These are phyloP conservation scores for Todiramphus chloris DNA, from an alignment of 2,113 vertebrate species.

Conservation along the genomic window DNA sequence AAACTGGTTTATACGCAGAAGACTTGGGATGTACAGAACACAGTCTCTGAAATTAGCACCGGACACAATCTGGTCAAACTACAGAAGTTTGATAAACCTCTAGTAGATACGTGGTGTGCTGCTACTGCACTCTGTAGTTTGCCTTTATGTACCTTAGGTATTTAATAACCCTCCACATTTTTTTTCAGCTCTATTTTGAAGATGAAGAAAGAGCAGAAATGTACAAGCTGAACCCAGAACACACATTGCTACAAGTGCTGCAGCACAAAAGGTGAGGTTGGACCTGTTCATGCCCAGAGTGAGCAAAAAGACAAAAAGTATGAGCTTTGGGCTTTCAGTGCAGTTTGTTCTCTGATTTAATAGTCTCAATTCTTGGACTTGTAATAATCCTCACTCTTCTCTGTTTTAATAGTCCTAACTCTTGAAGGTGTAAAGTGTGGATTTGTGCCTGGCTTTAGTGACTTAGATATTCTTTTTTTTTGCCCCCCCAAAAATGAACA, in stretches of 20 bases:
- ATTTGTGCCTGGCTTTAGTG: background rate
- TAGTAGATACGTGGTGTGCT: background rate
- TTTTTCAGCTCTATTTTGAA: constrained; percentile 88
- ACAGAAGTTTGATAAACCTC: background rate
- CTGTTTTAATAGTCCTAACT: background rate
- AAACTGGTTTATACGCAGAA: background rate
- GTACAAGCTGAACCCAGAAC: constrained; percentile 73
- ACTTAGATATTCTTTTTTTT: background rate
- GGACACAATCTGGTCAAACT: fast-evolving
- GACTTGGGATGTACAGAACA: background rate
- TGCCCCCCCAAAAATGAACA: background rate
- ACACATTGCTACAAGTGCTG: constrained; percentile 78
- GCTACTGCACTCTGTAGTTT: background rate
- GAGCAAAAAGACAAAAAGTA: background rate
- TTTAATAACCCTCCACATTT: background rate
- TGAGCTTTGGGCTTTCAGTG: background rate
- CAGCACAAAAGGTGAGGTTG: constrained; percentile 85
- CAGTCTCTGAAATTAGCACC: background rate
- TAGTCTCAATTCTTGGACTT: background rate
- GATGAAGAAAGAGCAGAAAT: constrained; percentile 79
- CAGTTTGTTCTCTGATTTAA: background rate
- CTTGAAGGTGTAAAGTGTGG: background rate
- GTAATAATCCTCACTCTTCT: background rate
- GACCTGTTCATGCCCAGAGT: background rate
- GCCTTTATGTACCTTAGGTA: background rate